Evolutionary conservation across 2,113 vertebrate species (phyloP), one percentile per base, ranked within the genome.

Genomic region (Pristiophorus japonicus): DNA sequence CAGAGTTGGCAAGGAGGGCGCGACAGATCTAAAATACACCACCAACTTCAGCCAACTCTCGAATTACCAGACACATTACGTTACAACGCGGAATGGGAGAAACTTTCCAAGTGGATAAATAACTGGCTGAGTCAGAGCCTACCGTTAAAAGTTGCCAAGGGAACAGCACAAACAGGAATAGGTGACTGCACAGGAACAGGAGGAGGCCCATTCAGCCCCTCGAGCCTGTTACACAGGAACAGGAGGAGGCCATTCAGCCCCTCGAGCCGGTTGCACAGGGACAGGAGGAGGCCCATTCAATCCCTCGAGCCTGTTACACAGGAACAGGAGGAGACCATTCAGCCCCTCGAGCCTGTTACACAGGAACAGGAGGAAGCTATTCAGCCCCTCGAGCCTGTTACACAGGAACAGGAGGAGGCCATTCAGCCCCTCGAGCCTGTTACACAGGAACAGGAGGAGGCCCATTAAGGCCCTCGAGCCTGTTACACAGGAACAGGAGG

Each of bases 91-190:
- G 78, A 81, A 45, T 81, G 38, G 18, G 0, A 1, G 78, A 7
- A 42, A 6, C 78, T 81, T 81, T 81, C 59, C 55, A 67, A 63
- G 55, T 94, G 92, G 42, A 63, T 94, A 94, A 94, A 45, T 94
- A 63, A 94, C 34, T 67, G 92, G 66, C n/a, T 45, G 24, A 45
- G 55, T 67, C 59, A 67, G 55, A 8, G 92, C 42, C 34, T 94
- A 67, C 51, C 34, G 34, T 4, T 38, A 67, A n/a, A n/a, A n/a
- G 59, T 38, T 94, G 24, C 24, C 20, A 94, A 67, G 59, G 55
- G 27, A 67, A 30, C 92, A 63, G 92, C 92, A 94, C 3, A 10
- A 65, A 67, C n/a, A 11, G 11, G 38, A 81, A 81, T 81, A 81
- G 38, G 38, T 81, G 38, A 14, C 38, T 42, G 18, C 14, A 81